Conservation (phyloP, 2,888 invertebrate genomes). For the Megamerina dolium region DNA sequence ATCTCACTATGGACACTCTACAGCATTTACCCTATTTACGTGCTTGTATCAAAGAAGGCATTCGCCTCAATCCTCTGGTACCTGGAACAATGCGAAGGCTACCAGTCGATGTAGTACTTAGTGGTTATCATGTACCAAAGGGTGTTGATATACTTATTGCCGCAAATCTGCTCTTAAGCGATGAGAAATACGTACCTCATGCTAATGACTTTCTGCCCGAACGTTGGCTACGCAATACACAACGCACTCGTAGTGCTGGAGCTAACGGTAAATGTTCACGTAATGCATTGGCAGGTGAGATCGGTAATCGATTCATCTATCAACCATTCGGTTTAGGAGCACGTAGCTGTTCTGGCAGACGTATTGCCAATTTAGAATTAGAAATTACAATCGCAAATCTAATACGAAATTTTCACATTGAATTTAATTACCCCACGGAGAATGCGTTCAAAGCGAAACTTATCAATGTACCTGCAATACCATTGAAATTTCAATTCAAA, state of each 20-base stretch:
- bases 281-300: constrained; percentile 23
- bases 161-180: constrained; percentile 58
- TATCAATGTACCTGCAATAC: constrained; percentile 44
- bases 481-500: constrained; percentile 45
- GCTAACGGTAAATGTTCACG: constrained; percentile 30
- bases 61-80: constrained; percentile 59
- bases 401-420: constrained; percentile 46
- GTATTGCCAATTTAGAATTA: constrained; percentile 68
- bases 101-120: constrained; percentile 56
- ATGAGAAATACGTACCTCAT: constrained; percentile 59
- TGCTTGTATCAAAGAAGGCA: constrained; percentile 68
- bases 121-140: constrained; percentile 59
- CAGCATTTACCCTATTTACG: constrained; percentile 58
- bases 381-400: constrained; percentile 47
- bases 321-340: constrained; percentile 42
- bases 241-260: constrained; percentile 4
- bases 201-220: constrained; percentile 65
- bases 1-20: constrained; percentile 49
- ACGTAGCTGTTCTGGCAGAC: constrained; percentile 61
- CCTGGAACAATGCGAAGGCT: constrained; percentile 56
- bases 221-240: constrained; percentile 57
- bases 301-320: constrained; percentile 36
- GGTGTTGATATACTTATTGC: constrained; percentile 66
- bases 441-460: constrained; percentile 34
- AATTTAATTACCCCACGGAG: constrained; percentile 46